phyloP scores from a whole-genome alignment of 2,888 invertebrate genomes.

The Xestia rhomboidea region DNA sequence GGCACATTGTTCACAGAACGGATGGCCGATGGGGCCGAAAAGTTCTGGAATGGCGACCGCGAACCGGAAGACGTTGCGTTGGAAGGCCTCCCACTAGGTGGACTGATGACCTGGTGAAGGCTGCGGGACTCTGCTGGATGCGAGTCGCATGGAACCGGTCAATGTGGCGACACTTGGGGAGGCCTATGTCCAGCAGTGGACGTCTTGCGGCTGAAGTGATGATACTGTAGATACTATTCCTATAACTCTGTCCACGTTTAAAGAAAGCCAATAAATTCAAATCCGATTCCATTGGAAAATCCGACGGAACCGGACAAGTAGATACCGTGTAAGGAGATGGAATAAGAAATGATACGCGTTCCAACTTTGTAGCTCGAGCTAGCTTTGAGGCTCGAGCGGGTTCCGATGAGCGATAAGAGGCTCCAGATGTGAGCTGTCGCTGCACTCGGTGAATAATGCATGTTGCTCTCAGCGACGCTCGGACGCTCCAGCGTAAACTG shows the following conservation, averaged over 20 bases:
- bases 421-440: slow-evolving; percentile 47
- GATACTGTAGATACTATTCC: neutral
- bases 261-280: slow-evolving; percentile 3
- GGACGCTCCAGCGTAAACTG: too few relatives aligned
- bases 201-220: too few relatives aligned
- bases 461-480: slow-evolving; percentile 54
- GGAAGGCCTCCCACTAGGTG: too few relatives aligned
- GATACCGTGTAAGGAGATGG: slow-evolving; percentile 46
- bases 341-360: slow-evolving; percentile 57
- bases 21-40: too few relatives aligned
- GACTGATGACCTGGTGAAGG: too few relatives aligned
- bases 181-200: too few relatives aligned
- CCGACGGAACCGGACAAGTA: slow-evolving; percentile 26
- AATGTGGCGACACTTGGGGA: too few relatives aligned
- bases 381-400: slow-evolving; percentile 6
- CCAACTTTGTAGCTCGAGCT: slow-evolving; percentile 56
- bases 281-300: slow-evolving; percentile 26
- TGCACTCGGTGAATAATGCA: slow-evolving; percentile 70
- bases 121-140: too few relatives aligned
- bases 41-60: too few relatives aligned
- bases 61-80: too few relatives aligned
- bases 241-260: neutral
- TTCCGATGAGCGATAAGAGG: slow-evolving; percentile 19
- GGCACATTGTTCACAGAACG: too few relatives aligned
- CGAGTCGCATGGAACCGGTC: too few relatives aligned